Conservation (phyloP, 2,888 invertebrate genomes). For the Deilephila elpenor region DNA sequence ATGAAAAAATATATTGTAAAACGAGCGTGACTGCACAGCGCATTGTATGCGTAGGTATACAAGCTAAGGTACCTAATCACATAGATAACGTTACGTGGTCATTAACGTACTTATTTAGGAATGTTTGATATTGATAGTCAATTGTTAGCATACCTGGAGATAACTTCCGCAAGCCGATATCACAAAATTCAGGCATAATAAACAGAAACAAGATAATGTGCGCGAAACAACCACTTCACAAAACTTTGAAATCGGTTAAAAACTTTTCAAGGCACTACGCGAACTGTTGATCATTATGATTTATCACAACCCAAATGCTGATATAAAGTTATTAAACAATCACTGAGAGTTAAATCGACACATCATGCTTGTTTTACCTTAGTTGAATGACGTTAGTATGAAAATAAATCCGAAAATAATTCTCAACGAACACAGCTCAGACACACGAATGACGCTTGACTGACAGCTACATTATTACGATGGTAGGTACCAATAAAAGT, state of each 20-base stretch:
- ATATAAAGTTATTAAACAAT: neutral
- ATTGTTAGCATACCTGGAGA: slow-evolving; percentile 24
- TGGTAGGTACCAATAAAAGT: no score
- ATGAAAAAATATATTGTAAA: neutral
- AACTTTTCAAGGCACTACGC: slow-evolving; percentile 70
- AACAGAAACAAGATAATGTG: slow-evolving; percentile 18
- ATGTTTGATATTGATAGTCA: neutral
- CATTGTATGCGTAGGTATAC: slow-evolving; percentile 14
- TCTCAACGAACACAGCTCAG: slow-evolving; percentile 4
- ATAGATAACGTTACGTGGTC: slow-evolving; percentile 30
- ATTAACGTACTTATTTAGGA: slow-evolving; percentile 9
- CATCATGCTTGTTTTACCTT: neutral
- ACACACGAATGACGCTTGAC: slow-evolving; percentile 26
- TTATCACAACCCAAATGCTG: slow-evolving; percentile 18
- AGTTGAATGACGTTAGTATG: neutral
- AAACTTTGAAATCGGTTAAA: slow-evolving; percentile 61
- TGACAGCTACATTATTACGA: neutral
- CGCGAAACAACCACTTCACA: slow-evolving; percentile 51
- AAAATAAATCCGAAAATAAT: neutral
- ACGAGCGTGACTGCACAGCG: neutral
- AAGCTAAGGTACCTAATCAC: slow-evolving; percentile 26
- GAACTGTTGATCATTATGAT: slow-evolving; percentile 33
- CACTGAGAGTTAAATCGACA: slow-evolving; percentile 10
- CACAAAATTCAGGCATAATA: slow-evolving; percentile 22
- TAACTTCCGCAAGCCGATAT: neutral